Evolutionary conservation across 2,888 invertebrate genomes (phyloP), one percentile per base, ranked within the genome.

Genomic region (Drosophila prostipennis): DNA sequence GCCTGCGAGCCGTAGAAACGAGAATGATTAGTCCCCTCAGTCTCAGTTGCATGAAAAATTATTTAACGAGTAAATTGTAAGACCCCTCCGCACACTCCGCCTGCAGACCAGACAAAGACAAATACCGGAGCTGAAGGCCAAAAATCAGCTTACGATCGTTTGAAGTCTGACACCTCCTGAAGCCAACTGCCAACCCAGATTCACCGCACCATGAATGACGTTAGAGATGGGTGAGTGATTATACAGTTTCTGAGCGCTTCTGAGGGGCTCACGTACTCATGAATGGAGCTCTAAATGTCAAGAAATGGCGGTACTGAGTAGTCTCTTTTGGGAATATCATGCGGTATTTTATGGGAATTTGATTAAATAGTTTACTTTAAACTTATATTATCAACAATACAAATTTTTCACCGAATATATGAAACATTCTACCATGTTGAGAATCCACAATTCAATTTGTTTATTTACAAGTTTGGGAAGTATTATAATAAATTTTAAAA

Each of bases 61-160:
- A 72, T 71, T 77, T 64, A 55, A 64, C 56, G 55, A 64, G 63
- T 64, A 55, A 68, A 73, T 80, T 76, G 74, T 69, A 43, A 65
- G 49, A 42, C 67, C 37, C 46, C 57, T 26, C 29, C 10, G 29
- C 11, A 36, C 59, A 29, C 36, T 29, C 42, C 42, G 6, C 60
- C 13, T 11, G 14, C 29, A 4, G 49, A 26, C 14, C 40, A 43
- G 67, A 74, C 77, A 78, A 75, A 74, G 78, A 61, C 76, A 80
- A 68, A 72, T 67, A 74, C 48, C 55, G 42, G 36, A 36, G 70
- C 71, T 74, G 76, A 79, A 86, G 77, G 80, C 80, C 76, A 78
- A 78, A 82, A 84, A 78, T 77, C 76, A 85, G 83, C 83, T 86
- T 84, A 81, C 71, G 77, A 81, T 81, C 82, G 74, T 67, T 81